These are phyloP conservation scores for Emmelina monodactyla DNA, from an alignment of 2,888 invertebrate species.

Conservation along the genomic window DNA sequence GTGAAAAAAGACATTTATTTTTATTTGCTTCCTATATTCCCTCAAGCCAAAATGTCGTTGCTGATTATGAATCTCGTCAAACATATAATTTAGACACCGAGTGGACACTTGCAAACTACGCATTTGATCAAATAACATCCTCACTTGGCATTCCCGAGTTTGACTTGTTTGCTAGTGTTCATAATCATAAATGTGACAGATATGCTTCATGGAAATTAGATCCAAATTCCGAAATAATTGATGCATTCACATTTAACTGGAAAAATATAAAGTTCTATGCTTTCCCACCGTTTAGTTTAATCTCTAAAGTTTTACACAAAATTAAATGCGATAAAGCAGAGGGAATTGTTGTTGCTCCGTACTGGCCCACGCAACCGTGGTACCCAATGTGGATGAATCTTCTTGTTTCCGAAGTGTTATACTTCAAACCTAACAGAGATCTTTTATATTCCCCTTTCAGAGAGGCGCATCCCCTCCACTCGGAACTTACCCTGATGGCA, in stretches of 20 bases:
- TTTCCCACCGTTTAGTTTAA: background rate
- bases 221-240: background rate
- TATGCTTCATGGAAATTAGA: conserved; percentile 2
- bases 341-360: background rate
- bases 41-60: background rate
- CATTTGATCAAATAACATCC: background rate
- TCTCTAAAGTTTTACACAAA: background rate
- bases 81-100: background rate
- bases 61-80: conserved; percentile 1
- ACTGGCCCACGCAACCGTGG: background rate
- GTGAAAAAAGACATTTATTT: background rate
- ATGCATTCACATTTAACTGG: conserved; percentile 1
- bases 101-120: background rate
- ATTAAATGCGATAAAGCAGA: background rate
- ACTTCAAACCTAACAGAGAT: background rate
- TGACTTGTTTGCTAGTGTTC: background rate
- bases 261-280: conserved; percentile 1
- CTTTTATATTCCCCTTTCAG: conserved; percentile 9
- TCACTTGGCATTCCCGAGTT: background rate
- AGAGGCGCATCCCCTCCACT: conserved; percentile 6
- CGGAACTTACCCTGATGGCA: conserved; percentile 7
- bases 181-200: background rate
- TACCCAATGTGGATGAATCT: background rate
- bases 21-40: background rate
- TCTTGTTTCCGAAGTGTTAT: background rate